A percentile compares a stretch with the other conserved stretches of the same genome.
Conservation (phyloP, 2,888 invertebrate species). For the Tetropium fuscum region DNA sequence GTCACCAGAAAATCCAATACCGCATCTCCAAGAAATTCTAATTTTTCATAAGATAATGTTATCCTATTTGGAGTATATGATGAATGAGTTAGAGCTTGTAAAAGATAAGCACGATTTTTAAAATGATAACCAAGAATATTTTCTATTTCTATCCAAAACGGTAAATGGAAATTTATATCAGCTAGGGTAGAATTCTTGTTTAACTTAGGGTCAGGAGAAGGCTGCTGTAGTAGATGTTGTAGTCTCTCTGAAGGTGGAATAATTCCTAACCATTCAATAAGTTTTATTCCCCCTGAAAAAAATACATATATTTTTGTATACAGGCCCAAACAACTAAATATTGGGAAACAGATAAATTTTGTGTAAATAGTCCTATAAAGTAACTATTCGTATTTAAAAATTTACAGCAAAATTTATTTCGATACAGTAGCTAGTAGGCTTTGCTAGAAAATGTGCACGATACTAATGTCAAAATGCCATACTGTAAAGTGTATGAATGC, state of each 20-base stretch:
- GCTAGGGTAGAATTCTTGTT: slow-evolving; percentile 55
- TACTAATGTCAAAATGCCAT: too few species aligned
- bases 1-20: slow-evolving; percentile 92
- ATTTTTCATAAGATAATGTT: slow-evolving; percentile 88
- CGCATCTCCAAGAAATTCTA: slow-evolving; percentile 96
- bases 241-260: slow-evolving; percentile 58
- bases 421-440: too few species aligned
- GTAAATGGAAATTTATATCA: slow-evolving; percentile 66
- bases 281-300: slow-evolving; percentile 54
- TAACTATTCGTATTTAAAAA: too few species aligned
- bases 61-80: slow-evolving; percentile 85
- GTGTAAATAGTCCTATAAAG: too few species aligned
- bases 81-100: slow-evolving; percentile 95
- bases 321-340: too few species aligned
- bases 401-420: too few species aligned
- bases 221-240: slow-evolving; percentile 47
- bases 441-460: too few species aligned
- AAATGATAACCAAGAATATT: slow-evolving; percentile 80
- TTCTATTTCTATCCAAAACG: slow-evolving; percentile 68
- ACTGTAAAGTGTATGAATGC: too few species aligned
- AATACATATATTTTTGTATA: too few species aligned
- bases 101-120: slow-evolving; percentile 80
- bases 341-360: too few species aligned
- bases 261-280: slow-evolving; percentile 68
- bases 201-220: slow-evolving; percentile 63